Conservation (phyloP, 2,797 vertebrate genomes). For the Microtus agrestis region DNA sequence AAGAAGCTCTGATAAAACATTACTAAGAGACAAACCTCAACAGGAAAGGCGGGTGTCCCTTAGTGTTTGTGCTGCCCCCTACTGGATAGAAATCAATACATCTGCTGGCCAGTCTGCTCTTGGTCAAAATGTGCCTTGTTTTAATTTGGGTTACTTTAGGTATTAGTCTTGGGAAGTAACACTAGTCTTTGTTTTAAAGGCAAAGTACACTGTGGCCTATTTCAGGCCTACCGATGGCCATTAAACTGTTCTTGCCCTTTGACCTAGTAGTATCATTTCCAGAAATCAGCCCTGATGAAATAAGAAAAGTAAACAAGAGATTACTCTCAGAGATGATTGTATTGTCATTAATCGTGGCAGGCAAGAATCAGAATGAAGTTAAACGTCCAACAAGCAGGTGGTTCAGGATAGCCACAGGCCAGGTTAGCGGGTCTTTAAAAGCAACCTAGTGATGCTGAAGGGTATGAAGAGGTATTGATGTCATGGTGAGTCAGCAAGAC, state of each 20-base stretch:
- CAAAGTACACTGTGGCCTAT: not conserved
- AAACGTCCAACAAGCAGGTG: not conserved
- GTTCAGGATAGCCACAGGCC: not conserved
- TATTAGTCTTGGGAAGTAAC: conserved; percentile 24
- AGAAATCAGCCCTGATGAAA: conserved; percentile 57
- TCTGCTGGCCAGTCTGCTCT: not conserved
- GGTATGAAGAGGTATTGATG: not conserved
- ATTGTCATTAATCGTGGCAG: not conserved
- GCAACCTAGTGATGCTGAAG: not conserved
- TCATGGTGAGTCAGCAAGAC: not conserved
- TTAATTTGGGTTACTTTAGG: conserved; percentile 43
- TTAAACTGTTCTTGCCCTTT: conserved; percentile 18
- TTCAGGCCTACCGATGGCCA: conserved; percentile 15
- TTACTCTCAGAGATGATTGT: not conserved
- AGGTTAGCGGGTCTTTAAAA: not conserved
- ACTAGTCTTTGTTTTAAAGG: not conserved
- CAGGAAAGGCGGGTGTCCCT: not conserved
- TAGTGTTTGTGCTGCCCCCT: conserved; percentile 73
- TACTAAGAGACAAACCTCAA: not conserved
- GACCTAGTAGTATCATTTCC: conserved; percentile 38
- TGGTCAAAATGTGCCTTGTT: not conserved
- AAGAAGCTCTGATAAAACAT: conserved; percentile 23
- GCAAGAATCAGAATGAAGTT: conserved; percentile 10
- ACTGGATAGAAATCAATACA: conserved; percentile 57
- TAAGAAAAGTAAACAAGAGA: conserved; percentile 30